Evolutionary conservation across 2,113 vertebrate genomes (phyloP), one percentile per base, ranked within the genome.

Genomic region (Cyanistes caeruleus): DNA sequence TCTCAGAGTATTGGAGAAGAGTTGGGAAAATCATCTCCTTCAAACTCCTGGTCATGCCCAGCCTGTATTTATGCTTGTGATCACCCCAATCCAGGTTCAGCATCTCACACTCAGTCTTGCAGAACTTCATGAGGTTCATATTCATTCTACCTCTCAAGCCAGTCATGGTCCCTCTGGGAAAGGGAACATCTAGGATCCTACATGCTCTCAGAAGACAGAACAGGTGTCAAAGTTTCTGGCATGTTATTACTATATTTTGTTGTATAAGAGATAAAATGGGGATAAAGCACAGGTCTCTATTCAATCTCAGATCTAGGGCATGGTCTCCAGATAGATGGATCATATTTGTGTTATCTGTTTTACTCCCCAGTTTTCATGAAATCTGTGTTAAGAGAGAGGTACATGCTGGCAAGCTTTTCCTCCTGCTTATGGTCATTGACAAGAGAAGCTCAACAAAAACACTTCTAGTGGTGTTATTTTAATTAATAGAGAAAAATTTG

Each of bases 11-110:
- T 19, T 5, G 5, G 17, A 64, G 13, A 5, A 25, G 30, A 15
- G 4, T 8, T 72, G 43, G 17, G 18, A 51, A 49, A 80, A 65
- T 19, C 21, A 43, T 5, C 8, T 37, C 25, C 35, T 43, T 65
- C 43, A 35, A 13, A 30, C 20, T 63, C 20, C 20, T 63, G 30
- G n/a, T 56, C 30, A 22, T 30, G 6, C 9, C 20, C n/a, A 49
- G n/a, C 41, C 41, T 35, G 25, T 27, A 12, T 43, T 88, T 64
- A 6, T 22, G 9, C 6, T 8, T 72, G 51, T 24, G 21, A 22
- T 35, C 1, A 0, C 16, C 35, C 9, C 0, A 0, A 8, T 35
- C 14, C 25, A 43, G 17, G 75, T 18, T 21, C 17, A 73, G 35
- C 51, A 43, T 21, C 31, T 49, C 35, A 80, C 22, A 64, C 25